Base-by-base conservation (phyloP, 2,797 vertebrate species). In the Notolepis coatsorum region DNA sequence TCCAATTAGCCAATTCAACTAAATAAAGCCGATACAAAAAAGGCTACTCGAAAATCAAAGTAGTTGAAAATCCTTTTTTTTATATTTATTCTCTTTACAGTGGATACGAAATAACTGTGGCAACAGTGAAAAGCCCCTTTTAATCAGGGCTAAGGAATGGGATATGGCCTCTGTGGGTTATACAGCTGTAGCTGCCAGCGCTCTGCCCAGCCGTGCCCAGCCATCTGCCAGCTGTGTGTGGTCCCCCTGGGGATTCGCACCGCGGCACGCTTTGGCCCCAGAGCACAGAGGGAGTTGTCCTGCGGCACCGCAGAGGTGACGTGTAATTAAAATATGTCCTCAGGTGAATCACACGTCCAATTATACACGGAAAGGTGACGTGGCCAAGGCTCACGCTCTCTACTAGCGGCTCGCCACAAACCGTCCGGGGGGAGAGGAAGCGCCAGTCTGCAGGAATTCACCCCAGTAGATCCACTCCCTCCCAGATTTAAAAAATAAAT, bases 321-420 rank as follows among this genome's bases (percentile, higher is more conserved):
- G 64, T 68, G 3, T 90, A 88, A 91, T 92, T 91, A 89, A 86
- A 87, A 82, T 81, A 86, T 79, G 74, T 70, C 78, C 82, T 83
- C 75, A 47, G 70, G 79, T 81, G 86, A 47, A 68, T 69, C 61
- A 50, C 41, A 50, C 41, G 25, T 68, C 76, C 74, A 69, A 61
- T 82, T 80, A 71, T 63, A 31, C 39, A 35, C n/a, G n/a, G n/a
- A 53, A 51, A 68, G 67, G 68, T 77, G 73, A 74, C 54, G 54
- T 54, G 59, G 48, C 64, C 65, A 51, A 9, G 20, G 20, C 21
- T 24, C 18, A 10, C 13, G 9, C 5, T 12, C 60, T 21, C 24
- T 15, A 47, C 60, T 25, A 15, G 64, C 68, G 24, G 68, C 71
- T 59, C 37, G 60, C 58, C 49, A 48, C 35, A 24, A 23, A 53